phyloP scores from a whole-genome alignment of 1,140 invertebrate species.

The Fopius arisanus region DNA sequence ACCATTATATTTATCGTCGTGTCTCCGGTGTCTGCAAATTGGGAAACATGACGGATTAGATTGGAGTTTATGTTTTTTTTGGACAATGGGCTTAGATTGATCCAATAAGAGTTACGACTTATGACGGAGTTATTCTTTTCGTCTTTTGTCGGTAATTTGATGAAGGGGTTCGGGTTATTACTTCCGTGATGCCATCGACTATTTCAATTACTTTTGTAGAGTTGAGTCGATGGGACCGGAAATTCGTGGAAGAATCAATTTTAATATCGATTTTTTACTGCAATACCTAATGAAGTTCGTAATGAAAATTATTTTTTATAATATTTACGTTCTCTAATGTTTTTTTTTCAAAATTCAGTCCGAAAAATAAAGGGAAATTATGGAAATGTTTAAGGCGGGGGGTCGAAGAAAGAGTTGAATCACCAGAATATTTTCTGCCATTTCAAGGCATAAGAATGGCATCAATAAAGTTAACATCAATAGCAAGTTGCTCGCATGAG shows the following conservation, averaged over 20 bases:
- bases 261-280: too few species aligned
- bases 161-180: background rate
- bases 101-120: background rate
- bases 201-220: too few species aligned
- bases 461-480: slow-evolving; percentile 6
- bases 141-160: background rate
- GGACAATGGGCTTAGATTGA: background rate
- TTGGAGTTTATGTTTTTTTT: background rate
- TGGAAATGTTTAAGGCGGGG: too few species aligned
- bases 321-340: too few species aligned
- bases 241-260: too few species aligned
- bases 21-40: background rate
- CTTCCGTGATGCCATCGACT: too few species aligned
- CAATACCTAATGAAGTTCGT: too few species aligned
- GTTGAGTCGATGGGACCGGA: too few species aligned
- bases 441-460: background rate
- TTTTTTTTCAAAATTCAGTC: too few species aligned
- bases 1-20: background rate
- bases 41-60: background rate
- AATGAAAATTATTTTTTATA: too few species aligned
- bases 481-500: background rate
- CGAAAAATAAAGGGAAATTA: too few species aligned
- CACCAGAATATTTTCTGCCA: background rate
- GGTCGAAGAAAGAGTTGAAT: background rate
- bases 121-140: background rate